Conservation (phyloP, 2,113 vertebrate genomes). For the Hiodon alosoides region DNA sequence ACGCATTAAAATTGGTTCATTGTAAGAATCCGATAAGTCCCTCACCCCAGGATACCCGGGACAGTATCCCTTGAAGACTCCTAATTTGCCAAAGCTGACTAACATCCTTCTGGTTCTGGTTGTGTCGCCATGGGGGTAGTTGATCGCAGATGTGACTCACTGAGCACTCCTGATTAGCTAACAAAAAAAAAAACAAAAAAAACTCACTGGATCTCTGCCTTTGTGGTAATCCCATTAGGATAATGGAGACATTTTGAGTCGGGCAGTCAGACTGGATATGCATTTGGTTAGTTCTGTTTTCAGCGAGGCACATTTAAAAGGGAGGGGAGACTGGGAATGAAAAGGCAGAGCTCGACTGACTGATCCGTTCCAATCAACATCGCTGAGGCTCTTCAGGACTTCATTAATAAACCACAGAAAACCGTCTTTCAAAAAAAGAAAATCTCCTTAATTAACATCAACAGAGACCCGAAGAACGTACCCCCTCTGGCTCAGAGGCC, state of each 20-base stretch:
- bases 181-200: neutral
- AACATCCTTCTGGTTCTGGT: conserved; percentile 40
- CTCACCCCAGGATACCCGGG: conserved; percentile 44
- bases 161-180: conserved; percentile 3
- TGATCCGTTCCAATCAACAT: conserved; percentile 64
- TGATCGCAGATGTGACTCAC: conserved; percentile 4
- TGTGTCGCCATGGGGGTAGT: neutral
- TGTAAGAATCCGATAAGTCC: conserved; percentile 40
- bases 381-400: conserved; percentile 50
- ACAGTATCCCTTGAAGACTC: conserved; percentile 36
- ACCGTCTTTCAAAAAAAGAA: conserved; percentile 39
- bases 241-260: conserved; percentile 40
- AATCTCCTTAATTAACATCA: conserved; percentile 57
- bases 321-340: neutral
- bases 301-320: conserved; percentile 35
- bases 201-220: conserved; percentile 19
- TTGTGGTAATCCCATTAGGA: conserved; percentile 33
- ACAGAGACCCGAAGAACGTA: conserved; percentile 42
- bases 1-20: conserved; percentile 57
- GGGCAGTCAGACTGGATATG: conserved; percentile 35
- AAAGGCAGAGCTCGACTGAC: conserved; percentile 34
- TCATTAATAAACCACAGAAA: conserved; percentile 60
- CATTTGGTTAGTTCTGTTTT: conserved; percentile 31
- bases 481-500: neutral
- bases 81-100: conserved; percentile 9